phyloP scores from a whole-genome alignment of 2,888 invertebrate species.

The Tribolium freemani region DNA sequence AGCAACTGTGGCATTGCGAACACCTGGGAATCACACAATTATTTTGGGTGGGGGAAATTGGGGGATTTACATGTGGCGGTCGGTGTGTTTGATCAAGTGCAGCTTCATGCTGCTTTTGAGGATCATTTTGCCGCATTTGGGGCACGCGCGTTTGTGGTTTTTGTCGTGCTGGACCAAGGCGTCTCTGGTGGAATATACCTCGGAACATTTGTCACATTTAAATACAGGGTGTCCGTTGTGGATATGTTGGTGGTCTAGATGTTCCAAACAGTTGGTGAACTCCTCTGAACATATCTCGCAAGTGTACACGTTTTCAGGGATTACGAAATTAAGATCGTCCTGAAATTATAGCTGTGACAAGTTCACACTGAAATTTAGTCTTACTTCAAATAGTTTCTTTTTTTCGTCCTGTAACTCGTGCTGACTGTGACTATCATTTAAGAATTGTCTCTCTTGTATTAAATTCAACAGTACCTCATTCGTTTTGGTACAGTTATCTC shows the following conservation, averaged over 20 bases:
- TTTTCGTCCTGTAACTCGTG: slow-evolving; percentile 26
- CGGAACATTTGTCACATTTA: slow-evolving; percentile 57
- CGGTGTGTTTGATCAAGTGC: slow-evolving; percentile 57
- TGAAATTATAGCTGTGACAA: background rate
- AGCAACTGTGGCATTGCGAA: slow-evolving; percentile 53
- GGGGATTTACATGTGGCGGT: slow-evolving; percentile 52
- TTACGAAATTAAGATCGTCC: background rate
- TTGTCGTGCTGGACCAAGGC: slow-evolving; percentile 56
- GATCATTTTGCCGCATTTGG: slow-evolving; percentile 56
- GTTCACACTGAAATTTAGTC: background rate
- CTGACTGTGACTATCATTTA: slow-evolving; percentile 24
- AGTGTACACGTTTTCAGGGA: slow-evolving; percentile 17
- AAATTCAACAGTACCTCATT: slow-evolving; percentile 49
- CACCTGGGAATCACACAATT: slow-evolving; percentile 50
- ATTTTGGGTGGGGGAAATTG: background rate
- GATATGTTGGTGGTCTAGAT: slow-evolving; percentile 57
- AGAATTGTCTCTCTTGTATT: slow-evolving; percentile 9
- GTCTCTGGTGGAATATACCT: slow-evolving; percentile 52
- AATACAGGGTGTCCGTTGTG: slow-evolving; percentile 58
- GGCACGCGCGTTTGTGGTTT: slow-evolving; percentile 56
- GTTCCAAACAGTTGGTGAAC: slow-evolving; percentile 54
- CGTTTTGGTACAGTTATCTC: slow-evolving; percentile 55
- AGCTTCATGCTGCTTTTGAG: slow-evolving; percentile 57
- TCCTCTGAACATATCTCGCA: slow-evolving; percentile 56
- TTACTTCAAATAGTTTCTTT: background rate